Percentiles rank a stretch among this genome's conserved stretches.
Conservation (phyloP, 1,140 invertebrate genomes). For the Drosophila nebulosa region DNA sequence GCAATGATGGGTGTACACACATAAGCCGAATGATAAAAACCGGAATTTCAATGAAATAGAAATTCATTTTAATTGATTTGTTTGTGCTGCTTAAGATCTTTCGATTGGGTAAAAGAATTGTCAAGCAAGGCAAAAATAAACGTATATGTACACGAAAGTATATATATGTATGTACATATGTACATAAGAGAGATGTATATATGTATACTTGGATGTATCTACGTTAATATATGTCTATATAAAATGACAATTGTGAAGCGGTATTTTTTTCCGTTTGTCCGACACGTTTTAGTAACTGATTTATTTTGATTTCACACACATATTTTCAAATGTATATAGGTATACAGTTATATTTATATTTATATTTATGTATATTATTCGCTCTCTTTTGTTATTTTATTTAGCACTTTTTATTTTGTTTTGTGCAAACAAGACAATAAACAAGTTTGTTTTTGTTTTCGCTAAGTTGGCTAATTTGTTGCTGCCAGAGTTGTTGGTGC, state of each 20-base stretch:
- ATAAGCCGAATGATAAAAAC: no score
- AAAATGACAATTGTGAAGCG: conserved; percentile 13
- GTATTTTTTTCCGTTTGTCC: conserved; percentile 18
- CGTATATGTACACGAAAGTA: conserved; percentile 8
- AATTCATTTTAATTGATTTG: conserved; percentile 27
- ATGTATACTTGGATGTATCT: no score
- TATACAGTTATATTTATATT: neutral
- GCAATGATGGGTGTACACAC: no score
- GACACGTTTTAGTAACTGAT: conserved; percentile 47
- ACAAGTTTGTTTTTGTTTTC: conserved; percentile 47
- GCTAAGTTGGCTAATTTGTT: conserved; percentile 19
- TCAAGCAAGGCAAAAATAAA: conserved; percentile 43
- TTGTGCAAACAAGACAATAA: conserved; percentile 14
- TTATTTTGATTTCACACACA: conserved; percentile 45
- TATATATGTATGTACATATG: conserved; percentile 4
- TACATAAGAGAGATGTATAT: neutral
- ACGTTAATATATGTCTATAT: no score
- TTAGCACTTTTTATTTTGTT: conserved; percentile 20
- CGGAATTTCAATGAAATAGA: neutral
- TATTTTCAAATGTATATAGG: neutral
- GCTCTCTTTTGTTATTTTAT: conserved; percentile 30
- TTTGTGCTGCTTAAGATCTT: conserved; percentile 16
- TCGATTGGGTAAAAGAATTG: conserved; percentile 31
- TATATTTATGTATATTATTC: neutral
- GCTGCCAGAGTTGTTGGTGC: neutral